Evolutionary conservation across 2,113 vertebrate species (phyloP), one percentile per base, ranked within the genome.

Genomic region (Paramisgurnus dabryanus): DNA sequence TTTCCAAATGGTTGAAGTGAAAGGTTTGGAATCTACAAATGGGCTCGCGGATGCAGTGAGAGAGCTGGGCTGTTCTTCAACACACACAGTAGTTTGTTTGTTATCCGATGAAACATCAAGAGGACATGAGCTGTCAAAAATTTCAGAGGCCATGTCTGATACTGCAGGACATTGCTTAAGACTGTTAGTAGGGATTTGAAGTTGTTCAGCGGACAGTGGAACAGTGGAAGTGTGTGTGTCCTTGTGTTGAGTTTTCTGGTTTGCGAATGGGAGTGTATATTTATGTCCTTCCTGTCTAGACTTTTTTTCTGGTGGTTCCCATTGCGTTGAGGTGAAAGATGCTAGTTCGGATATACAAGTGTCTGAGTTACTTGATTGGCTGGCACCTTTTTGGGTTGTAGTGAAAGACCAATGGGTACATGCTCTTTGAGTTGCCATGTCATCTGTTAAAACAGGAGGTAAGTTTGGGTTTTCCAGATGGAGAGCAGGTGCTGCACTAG

Each of bases 1-100:
- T 80, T 88, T 90, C 93, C 93, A 94, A 79, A 92, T 91, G 70
- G 87, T 89, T 47, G 86, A 87, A 27, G 89, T 80, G 64, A 90
- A 89, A 6, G 89, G 84, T 85, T 88, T 90, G 43, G 88, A 71
- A 17, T 92, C 89, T 5, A 55, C 61, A 53, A 84, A 87, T 1
- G 79, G 17, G 69, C 80, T 80, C 4, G 81, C 83, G 22, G 81
- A 75, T 50, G 71, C 47, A 70, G 80, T 64, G 73, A 75, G 86
- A 77, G 73, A 61, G 27, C 22, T 9, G 43, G 82, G 8, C 7
- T 64, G 73, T 13, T 75, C 13, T 64, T 64, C 40, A 8, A 60
- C 3, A 61, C 55, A 15, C 0, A 22, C 2, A 63, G 72, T 34
- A 39, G 8, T 49, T 76, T 18, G 43, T 41, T 76, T 55, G 34